Evolutionary conservation across 2,888 invertebrate species (phyloP).

Genomic region (Chloroclystis v-ata): DNA sequence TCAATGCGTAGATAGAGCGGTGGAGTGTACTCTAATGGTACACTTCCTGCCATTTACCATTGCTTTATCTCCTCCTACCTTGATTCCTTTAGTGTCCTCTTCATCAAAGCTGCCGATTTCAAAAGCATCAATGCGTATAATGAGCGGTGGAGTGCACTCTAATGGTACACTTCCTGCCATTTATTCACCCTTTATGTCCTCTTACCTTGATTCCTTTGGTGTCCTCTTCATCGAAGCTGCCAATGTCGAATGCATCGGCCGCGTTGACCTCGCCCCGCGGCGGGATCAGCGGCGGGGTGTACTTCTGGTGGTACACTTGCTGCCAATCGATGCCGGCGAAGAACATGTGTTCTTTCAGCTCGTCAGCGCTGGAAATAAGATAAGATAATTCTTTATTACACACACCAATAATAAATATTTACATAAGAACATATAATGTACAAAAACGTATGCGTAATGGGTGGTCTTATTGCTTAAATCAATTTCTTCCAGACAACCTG

Average conservation of each 20-base stretch:
- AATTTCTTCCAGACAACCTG: too few relatives aligned
- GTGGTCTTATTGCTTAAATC: too few relatives aligned
- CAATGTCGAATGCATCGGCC: constrained; percentile 99
- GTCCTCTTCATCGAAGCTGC: constrained; percentile 99
- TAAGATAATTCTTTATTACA: background rate
- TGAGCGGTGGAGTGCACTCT: constrained; percentile 97
- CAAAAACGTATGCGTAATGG: too few relatives aligned
- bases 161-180: constrained; percentile 99
- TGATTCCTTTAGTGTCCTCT: too few relatives aligned
- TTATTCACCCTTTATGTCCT: too few relatives aligned
- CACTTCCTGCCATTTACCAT: constrained; percentile 94
- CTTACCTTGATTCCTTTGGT: constrained; percentile 97
- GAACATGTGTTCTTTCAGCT: constrained; percentile 98
- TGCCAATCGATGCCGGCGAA: constrained; percentile 99
- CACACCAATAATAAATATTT: too few relatives aligned
- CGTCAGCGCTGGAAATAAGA: constrained; percentile 85
- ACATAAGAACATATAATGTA: too few relatives aligned
- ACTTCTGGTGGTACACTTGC: constrained; percentile 98
- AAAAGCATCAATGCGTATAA: background rate
- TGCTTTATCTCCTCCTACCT: too few relatives aligned
- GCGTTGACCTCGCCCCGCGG: constrained; percentile 99
- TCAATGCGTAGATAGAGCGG: background rate
- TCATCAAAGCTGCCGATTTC: too few relatives aligned
- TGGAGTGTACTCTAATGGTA: constrained; percentile 98
- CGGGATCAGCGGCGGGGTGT: constrained; percentile 98